These are phyloP conservation scores for Brachyptera risi DNA, from an alignment of 2,888 invertebrate species.

Conservation along the genomic window DNA sequence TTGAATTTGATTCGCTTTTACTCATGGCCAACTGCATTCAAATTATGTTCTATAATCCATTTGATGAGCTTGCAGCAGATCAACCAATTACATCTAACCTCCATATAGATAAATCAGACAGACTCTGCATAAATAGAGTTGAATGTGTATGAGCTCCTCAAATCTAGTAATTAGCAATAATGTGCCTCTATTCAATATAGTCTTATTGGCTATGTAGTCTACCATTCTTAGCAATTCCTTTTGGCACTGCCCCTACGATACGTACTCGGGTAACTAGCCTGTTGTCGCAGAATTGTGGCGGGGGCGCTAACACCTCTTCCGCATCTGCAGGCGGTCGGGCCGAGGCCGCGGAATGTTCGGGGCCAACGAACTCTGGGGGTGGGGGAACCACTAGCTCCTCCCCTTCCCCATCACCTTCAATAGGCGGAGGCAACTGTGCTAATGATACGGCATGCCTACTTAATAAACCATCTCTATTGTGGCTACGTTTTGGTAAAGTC, in stretches of 20 bases:
- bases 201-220: conserved; percentile 30
- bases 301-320: conserved; percentile 72
- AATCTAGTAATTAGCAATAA: background rate
- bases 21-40: no score
- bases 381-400: conserved; percentile 57
- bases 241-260: conserved; percentile 80
- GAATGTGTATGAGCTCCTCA: background rate
- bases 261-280: conserved; percentile 58
- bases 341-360: conserved; percentile 44
- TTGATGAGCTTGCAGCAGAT: background rate
- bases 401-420: conserved; percentile 64
- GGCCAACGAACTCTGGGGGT: conserved; percentile 45
- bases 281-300: conserved; percentile 85
- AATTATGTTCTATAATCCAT: no score
- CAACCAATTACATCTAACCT: background rate
- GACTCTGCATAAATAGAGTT: background rate
- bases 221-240: conserved; percentile 41
- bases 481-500: conserved; percentile 31
- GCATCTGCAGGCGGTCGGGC: conserved; percentile 43
- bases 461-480: conserved; percentile 45
- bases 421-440: conserved; percentile 76
- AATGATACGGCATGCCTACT: conserved; percentile 69
- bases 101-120: background rate
- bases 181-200: background rate
- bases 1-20: no score